Percentiles rank a stretch among this genome's conserved stretches.
Conservation (phyloP, 1,140 invertebrate species). For the Bombus waltoni region DNA sequence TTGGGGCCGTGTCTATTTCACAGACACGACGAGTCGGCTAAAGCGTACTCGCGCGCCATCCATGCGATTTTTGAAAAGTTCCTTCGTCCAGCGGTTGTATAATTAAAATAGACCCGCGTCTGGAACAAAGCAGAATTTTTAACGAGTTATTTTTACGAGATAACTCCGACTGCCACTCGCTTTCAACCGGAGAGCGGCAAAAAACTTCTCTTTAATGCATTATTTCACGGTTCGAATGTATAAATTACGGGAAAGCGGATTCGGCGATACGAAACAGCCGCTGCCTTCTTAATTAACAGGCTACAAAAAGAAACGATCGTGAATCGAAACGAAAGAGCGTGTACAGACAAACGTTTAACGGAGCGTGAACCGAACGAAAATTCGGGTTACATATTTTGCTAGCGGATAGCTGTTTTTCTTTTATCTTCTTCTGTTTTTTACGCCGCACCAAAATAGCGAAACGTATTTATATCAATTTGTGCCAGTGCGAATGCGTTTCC, state of each 20-base stretch:
- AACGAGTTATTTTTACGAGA: slow-evolving; percentile 48
- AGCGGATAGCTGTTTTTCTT: not conserved
- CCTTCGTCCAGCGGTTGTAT: not conserved
- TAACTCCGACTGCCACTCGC: not conserved
- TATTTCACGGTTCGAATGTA: not conserved
- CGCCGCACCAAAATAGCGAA: not conserved
- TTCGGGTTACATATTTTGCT: not conserved
- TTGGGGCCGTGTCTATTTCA: not conserved
- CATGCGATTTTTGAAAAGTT: not conserved
- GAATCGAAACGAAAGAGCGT: not conserved
- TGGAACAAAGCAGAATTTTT: slow-evolving; percentile 34
- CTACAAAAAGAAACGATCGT: not conserved
- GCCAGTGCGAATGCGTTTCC: not conserved
- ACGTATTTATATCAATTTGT: slow-evolving; percentile 41
- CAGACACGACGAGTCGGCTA: not conserved
- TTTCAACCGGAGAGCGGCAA: not conserved
- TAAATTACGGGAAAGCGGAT: not conserved
- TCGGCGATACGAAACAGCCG: not conserved
- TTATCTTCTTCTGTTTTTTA: rapidly evolving
- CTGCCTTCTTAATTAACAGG: slow-evolving; percentile 19
- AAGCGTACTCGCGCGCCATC: not conserved
- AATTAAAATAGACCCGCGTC: slow-evolving; percentile 30
- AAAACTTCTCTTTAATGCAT: not conserved
- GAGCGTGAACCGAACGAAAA: not conserved
- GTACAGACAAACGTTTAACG: not conserved